These are phyloP conservation scores for Anhinga anhinga DNA, from an alignment of 2,113 vertebrate genomes.

Conservation along the genomic window DNA sequence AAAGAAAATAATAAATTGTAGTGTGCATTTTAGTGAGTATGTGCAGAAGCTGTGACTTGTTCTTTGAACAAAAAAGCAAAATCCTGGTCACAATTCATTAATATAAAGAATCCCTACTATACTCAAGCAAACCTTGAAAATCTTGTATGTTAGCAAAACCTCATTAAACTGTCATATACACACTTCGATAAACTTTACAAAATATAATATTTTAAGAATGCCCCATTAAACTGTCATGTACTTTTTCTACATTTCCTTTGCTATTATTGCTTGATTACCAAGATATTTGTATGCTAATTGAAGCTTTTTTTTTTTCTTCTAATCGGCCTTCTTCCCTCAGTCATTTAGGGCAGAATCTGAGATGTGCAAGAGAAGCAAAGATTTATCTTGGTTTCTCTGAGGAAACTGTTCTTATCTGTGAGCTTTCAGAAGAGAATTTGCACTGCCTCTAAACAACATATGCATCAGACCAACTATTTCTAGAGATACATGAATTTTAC, in stretches of 20 bases:
- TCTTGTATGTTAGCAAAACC: neutral
- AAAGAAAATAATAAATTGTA: neutral
- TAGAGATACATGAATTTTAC: neutral
- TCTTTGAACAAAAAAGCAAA: neutral
- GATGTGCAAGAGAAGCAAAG: neutral
- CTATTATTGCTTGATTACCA: slow-evolving; percentile 30
- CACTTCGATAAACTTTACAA: slow-evolving; percentile 11
- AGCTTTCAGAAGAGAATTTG: neutral
- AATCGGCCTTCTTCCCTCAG: neutral
- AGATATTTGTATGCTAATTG: slow-evolving; percentile 51
- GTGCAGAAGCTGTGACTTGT: neutral
- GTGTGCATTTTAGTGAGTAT: neutral
- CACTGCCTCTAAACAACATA: neutral
- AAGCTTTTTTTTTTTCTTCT: neutral
- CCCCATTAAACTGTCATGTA: slow-evolving; percentile 18
- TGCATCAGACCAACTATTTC: neutral
- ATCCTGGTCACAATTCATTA: neutral
- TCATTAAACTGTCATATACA: slow-evolving; percentile 13
- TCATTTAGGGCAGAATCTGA: neutral
- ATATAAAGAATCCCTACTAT: neutral
- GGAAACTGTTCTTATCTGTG: neutral
- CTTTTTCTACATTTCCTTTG: slow-evolving; percentile 31
- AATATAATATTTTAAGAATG: slow-evolving; percentile 34
- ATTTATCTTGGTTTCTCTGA: slow-evolving; percentile 1
- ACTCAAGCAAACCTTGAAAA: neutral